Evolutionary conservation across 2,888 invertebrate genomes (phyloP).

Genomic region (Pasiphila rectangulata): DNA sequence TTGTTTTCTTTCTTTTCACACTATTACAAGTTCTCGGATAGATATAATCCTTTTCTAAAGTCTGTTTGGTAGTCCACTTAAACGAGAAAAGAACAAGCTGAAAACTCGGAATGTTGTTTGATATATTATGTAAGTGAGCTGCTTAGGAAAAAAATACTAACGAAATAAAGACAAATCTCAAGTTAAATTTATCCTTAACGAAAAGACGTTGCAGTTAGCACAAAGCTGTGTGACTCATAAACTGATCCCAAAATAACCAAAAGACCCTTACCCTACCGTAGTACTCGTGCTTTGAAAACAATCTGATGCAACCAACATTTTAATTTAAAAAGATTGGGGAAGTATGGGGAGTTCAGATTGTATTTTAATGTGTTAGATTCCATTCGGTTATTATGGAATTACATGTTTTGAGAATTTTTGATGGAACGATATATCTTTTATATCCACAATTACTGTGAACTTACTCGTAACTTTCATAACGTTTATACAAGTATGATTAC

Average conservation of each 20-base stretch:
- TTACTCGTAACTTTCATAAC: neutral
- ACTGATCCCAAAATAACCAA: conserved; percentile 28
- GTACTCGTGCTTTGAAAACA: conserved; percentile 14
- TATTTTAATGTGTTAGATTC: too few species aligned
- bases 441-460: neutral
- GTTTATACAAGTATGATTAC: neutral
- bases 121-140: neutral
- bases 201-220: conserved; percentile 22
- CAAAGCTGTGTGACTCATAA: conserved; percentile 30
- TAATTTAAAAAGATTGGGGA: neutral
- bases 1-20: too few species aligned
- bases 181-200: neutral
- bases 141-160: neutral
- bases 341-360: neutral
- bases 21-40: too few species aligned
- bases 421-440: neutral
- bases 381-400: neutral
- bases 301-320: conserved; percentile 2
- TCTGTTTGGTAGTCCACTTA: too few species aligned
- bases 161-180: neutral
- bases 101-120: too few species aligned
- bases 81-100: too few species aligned
- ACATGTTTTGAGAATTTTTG: neutral
- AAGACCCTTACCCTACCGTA: conserved; percentile 16
- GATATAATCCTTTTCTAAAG: too few species aligned